Evolutionary conservation across 2,113 vertebrate genomes (phyloP).

Genomic region (Poeciliopsis retropinna): DNA sequence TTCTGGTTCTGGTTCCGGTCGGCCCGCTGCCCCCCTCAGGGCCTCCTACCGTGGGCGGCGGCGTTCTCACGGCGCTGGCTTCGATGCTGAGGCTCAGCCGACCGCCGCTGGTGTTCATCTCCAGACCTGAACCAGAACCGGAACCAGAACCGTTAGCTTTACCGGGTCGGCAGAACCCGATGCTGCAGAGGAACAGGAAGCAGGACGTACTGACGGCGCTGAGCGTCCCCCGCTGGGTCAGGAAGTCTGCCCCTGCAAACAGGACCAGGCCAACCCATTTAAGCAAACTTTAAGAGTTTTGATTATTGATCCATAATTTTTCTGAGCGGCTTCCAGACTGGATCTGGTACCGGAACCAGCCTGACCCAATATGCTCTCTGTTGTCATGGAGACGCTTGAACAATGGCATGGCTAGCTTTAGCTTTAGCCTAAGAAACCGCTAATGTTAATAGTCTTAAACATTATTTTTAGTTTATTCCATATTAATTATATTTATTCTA

Average conservation of each 20-base stretch:
- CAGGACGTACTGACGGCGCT: constrained; percentile 87
- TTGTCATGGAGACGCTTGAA: too few species aligned
- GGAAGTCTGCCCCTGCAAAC: constrained; percentile 84
- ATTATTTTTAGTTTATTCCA: too few species aligned
- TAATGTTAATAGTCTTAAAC: too few species aligned
- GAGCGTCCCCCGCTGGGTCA: constrained; percentile 81
- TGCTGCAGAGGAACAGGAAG: background rate
- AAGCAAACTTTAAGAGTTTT: too few species aligned
- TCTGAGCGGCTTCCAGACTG: too few species aligned
- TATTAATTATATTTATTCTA: background rate
- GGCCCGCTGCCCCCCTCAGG: too few species aligned
- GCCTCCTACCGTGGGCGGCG: constrained; percentile 79
- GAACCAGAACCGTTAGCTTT: background rate
- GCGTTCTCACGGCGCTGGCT: constrained; percentile 79
- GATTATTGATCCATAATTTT: too few species aligned
- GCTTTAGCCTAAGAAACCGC: too few species aligned
- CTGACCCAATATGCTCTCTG: too few species aligned
- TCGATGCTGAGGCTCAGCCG: constrained; percentile 87
- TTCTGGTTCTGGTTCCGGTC: background rate
- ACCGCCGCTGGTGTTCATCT: constrained; percentile 82
- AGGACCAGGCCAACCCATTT: background rate
- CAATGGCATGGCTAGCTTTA: too few species aligned
- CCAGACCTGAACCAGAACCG: constrained; percentile 75
- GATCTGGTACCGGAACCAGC: too few species aligned
- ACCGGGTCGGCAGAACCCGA: too few species aligned